Conservation (phyloP, 2,888 invertebrate species). For the Chloroclystis v-ata region DNA sequence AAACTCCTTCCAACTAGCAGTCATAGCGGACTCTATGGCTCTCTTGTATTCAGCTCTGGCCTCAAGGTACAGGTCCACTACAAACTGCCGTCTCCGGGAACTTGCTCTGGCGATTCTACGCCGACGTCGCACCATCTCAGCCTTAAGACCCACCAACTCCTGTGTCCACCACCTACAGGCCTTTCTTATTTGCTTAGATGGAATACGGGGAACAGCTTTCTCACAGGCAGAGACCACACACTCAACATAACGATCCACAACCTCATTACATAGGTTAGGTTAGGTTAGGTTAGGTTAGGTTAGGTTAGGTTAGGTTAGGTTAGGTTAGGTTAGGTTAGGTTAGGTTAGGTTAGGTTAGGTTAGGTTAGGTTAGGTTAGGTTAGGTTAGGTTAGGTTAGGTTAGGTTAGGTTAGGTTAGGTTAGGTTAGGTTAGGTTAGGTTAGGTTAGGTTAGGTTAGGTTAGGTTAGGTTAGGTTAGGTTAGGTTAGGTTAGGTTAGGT, state of each 20-base stretch:
- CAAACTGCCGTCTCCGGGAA: background rate
- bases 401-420: no score
- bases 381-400: no score
- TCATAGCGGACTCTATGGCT: background rate
- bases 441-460: no score
- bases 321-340: no score
- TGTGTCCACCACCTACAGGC: background rate
- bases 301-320: no score
- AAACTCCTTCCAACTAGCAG: slow-evolving; percentile 1
- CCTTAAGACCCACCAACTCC: background rate
- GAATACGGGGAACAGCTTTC: background rate
- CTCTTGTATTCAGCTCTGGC: background rate
- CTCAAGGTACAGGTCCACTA: background rate
- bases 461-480: no score
- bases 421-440: no score
- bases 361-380: no score
- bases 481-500: no score
- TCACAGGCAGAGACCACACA: background rate
- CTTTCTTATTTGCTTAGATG: background rate
- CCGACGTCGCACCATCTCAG: background rate
- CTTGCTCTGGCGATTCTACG: background rate
- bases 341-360: no score
- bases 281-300: no score
- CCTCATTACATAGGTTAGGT: no score
- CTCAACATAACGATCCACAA: background rate